Percentiles rank a stretch among this genome's conserved stretches.
Conservation (phyloP, 2,113 vertebrate genomes). For the Protobothrops flavoviridis region DNA sequence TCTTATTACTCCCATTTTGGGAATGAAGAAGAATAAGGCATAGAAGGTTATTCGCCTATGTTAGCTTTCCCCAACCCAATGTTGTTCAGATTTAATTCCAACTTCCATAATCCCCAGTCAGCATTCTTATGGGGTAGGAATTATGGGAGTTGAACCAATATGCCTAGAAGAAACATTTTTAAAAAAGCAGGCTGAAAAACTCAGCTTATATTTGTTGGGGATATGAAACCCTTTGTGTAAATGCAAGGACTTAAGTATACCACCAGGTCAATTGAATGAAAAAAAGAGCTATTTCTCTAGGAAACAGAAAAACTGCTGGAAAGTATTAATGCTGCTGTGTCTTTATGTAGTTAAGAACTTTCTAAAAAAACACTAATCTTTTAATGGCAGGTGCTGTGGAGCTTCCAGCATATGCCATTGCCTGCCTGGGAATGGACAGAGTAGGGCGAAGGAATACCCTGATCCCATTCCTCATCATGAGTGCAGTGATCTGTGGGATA, state of each 20-base stretch:
- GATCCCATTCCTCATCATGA: conserved; percentile 78
- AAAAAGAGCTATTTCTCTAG: neutral
- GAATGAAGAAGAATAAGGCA: neutral
- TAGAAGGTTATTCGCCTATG: neutral
- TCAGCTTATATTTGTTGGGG: neutral
- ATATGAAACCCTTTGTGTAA: neutral
- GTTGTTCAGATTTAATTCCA: neutral
- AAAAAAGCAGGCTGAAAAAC: neutral
- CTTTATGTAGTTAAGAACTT: neutral
- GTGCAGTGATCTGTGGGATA: conserved; percentile 77
- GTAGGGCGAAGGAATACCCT: conserved; percentile 86
- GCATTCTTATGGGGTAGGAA: neutral
- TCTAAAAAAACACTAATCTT: conserved; percentile 31
- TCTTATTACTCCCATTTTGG: neutral
- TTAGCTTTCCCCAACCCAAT: neutral
- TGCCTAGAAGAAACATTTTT: neutral
- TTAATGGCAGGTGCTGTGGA: conserved; percentile 84
- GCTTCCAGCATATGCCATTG: conserved; percentile 84
- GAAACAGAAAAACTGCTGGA: conserved; percentile 30
- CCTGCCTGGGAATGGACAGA: conserved; percentile 82
- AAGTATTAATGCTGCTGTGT: conserved; percentile 10
- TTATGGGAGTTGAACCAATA: neutral
- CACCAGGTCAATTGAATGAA: neutral
- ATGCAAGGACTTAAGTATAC: neutral
- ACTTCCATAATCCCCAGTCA: neutral